Evolutionary conservation across 2,113 vertebrate species (phyloP).

Genomic region (Cepphus grylle): DNA sequence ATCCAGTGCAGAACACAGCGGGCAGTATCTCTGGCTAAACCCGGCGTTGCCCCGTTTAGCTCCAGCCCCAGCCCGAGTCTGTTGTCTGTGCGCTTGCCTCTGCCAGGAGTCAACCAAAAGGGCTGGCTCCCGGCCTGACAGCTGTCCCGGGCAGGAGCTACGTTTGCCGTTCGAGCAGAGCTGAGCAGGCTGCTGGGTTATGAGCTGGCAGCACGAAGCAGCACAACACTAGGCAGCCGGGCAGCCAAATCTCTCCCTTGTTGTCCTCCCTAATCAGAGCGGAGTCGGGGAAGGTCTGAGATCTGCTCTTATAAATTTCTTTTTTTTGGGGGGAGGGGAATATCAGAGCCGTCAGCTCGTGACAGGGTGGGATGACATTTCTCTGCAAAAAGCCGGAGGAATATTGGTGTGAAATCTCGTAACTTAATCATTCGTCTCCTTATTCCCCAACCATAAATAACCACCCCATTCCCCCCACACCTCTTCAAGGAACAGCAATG

Average conservation of each 20-base stretch:
- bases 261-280: background rate
- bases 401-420: background rate
- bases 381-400: background rate
- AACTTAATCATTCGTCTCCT: background rate
- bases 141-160: background rate
- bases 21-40: background rate
- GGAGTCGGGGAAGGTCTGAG: background rate
- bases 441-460: background rate
- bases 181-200: background rate
- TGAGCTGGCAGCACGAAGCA: background rate
- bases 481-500: background rate
- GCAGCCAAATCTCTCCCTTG: background rate
- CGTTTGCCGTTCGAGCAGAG: background rate
- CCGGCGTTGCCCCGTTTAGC: background rate
- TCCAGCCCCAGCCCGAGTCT: background rate
- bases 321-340: fast-evolving
- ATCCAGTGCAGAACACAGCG: background rate
- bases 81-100: background rate
- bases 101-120: background rate
- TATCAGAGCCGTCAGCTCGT: background rate
- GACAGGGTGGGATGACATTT: background rate
- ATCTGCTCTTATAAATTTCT: background rate
- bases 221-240: background rate
- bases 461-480: background rate
- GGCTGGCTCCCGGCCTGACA: background rate